Evolutionary conservation across 2,797 vertebrate genomes (phyloP).

Genomic region (Glyptemys insculpta): DNA sequence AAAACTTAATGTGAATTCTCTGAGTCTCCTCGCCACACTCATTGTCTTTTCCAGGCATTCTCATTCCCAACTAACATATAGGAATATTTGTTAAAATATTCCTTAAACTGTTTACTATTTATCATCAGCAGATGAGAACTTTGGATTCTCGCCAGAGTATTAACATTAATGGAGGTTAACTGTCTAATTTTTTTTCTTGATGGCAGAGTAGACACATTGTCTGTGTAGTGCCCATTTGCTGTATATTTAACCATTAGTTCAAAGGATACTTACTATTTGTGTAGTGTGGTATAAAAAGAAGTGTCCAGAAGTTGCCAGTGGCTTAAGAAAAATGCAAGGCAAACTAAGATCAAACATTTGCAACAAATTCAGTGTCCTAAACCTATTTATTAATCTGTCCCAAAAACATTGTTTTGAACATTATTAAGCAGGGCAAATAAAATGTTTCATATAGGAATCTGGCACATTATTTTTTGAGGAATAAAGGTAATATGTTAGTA

Average conservation of each 20-base stretch:
- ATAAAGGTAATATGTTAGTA: slow-evolving; percentile 31
- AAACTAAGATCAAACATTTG: slow-evolving; percentile 37
- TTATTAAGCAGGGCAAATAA: neutral
- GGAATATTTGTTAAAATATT: neutral
- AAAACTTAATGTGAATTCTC: neutral
- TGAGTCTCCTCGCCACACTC: neutral
- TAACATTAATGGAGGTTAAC: neutral
- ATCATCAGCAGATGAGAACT: neutral
- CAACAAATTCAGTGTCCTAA: neutral
- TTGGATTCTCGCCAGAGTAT: accelerated
- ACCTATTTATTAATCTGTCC: accelerated
- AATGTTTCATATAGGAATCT: neutral
- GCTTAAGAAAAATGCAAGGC: neutral
- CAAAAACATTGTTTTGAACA: neutral
- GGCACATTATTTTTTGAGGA: neutral
- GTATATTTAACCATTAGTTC: neutral
- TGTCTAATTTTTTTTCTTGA: neutral
- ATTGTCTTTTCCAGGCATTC: neutral
- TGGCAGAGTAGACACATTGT: neutral
- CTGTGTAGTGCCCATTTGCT: neutral
- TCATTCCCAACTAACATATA: slow-evolving; percentile 6
- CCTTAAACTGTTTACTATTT: neutral
- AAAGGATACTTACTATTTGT: neutral
- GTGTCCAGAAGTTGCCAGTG: neutral
- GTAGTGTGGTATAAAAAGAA: neutral